phyloP scores from a whole-genome alignment of 35 echinoderm and acorn worm species.

The Amphiura filiformis region DNA sequence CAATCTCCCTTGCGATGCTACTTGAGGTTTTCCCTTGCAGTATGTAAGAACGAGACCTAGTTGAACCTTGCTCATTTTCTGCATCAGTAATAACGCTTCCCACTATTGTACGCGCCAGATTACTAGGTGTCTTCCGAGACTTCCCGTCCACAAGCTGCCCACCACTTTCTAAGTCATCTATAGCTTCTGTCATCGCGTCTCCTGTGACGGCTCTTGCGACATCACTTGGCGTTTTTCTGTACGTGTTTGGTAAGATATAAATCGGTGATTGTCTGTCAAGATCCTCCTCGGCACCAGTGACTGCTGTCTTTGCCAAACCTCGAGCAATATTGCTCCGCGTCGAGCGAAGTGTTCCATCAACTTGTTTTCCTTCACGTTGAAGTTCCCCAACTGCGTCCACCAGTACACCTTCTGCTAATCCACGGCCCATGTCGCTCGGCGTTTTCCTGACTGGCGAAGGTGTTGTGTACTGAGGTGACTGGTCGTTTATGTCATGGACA shows the following conservation, averaged over 20 bases:
- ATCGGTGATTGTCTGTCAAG: not conserved
- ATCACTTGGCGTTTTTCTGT: not conserved
- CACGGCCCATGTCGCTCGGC: not conserved
- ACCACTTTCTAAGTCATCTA: not conserved
- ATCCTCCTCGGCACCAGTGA: not conserved
- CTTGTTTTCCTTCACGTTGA: not conserved
- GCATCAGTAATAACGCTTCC: not conserved
- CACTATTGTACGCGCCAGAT: not conserved
- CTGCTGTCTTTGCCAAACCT: not conserved
- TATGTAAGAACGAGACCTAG: not conserved
- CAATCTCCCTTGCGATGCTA: not conserved
- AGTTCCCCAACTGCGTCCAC: not conserved
- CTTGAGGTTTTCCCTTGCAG: not conserved
- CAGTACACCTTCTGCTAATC: not conserved
- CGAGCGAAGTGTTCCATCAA: not conserved
- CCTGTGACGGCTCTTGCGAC: not conserved
- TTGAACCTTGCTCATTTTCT: not conserved
- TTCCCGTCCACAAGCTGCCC: not conserved
- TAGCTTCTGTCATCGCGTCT: not conserved
- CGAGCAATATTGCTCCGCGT: not conserved
- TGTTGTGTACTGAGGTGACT: not conserved
- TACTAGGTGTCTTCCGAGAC: not conserved
- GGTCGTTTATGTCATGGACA: not conserved
- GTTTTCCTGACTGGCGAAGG: not conserved
- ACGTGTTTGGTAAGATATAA: not conserved